Base-by-base conservation (phyloP, 2,888 invertebrate genomes). In the Erebia palarica region DNA sequence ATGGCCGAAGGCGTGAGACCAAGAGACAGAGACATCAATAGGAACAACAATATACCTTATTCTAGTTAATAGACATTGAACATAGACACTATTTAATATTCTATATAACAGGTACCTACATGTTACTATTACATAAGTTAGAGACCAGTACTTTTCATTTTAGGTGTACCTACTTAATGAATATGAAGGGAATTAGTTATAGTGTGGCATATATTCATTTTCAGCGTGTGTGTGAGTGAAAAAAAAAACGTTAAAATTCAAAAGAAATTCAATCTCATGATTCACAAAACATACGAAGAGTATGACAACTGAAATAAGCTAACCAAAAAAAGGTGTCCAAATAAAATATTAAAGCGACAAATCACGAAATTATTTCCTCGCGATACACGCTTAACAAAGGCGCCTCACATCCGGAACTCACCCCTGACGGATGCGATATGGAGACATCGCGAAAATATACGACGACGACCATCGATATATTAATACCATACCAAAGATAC, bases 371-470 rank as follows among this genome's bases (percentile, higher is more conserved):
- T 67, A 75, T 74, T 75, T 76, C 74, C 76, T 58, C 64, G 42
- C 65, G 66, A 74, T 71, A 75, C 75, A 76, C 60, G 73, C 70
- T 71, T 71, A 73, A 76, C 76, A 76, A 76, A 64, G 71, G 69
- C 73, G 68, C 61, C 70, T 72, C 65, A 65, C 70, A 75, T 73
- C 75, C 75, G 76, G 68, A 68, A 55, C 60, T 61, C 68, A 65
- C 65, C 66, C 71, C 71, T 73, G 76, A 74, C 74, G 76, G 75
- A 75, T 76, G 73, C 76, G 76, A 77, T 76, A 87, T 86, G 84
- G 85, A 87, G 86, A 86, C 83, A 86, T 88, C 86, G 84, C 83
- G 83, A 86, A 87, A 86, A 89, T 88, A 91, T 89, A 90, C 85
- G 82, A 83, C 85, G 21, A 13, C 44, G 0, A 11, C 18, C 63